phyloP scores from a whole-genome alignment of 2,113 vertebrate species.

The Rhipidura dahli region DNA sequence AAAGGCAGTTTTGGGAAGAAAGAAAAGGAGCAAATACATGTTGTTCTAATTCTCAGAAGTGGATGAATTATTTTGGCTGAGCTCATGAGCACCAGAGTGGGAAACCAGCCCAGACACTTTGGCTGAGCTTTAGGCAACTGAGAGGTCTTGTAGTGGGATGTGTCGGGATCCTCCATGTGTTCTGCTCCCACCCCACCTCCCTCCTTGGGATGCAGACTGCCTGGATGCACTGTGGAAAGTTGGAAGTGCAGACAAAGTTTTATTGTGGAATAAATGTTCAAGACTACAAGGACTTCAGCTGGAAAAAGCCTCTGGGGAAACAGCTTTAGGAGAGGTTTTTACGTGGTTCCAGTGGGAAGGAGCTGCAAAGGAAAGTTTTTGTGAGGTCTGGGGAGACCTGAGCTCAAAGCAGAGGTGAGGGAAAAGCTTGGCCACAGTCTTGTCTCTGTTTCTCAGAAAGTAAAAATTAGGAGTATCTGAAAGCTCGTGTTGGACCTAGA shows the following conservation, averaged over 20 bases:
- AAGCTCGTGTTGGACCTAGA: background rate
- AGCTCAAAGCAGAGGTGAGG: background rate
- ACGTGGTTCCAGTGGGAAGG: background rate
- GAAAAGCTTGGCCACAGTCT: background rate
- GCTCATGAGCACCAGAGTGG: background rate
- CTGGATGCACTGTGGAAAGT: background rate
- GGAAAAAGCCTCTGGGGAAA: slow-evolving; percentile 19
- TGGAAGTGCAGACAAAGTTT: slow-evolving; percentile 10
- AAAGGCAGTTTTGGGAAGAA: background rate
- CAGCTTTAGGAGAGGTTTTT: background rate
- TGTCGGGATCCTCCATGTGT: background rate
- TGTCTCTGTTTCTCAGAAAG: background rate
- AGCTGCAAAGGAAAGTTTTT: background rate
- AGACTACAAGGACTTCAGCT: background rate
- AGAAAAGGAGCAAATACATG: background rate
- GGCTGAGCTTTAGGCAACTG: background rate
- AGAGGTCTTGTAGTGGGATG: background rate
- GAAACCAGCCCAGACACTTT: background rate
- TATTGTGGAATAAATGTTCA: slow-evolving; percentile 6
- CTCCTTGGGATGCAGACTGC: background rate
- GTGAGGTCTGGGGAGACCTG: background rate
- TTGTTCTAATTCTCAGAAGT: background rate
- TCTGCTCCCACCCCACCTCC: background rate
- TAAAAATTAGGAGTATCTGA: background rate
- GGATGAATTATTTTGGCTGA: slow-evolving; percentile 8